These are phyloP conservation scores for Acridotheres tristis DNA, from an alignment of 2,797 vertebrate species.

Conservation along the genomic window DNA sequence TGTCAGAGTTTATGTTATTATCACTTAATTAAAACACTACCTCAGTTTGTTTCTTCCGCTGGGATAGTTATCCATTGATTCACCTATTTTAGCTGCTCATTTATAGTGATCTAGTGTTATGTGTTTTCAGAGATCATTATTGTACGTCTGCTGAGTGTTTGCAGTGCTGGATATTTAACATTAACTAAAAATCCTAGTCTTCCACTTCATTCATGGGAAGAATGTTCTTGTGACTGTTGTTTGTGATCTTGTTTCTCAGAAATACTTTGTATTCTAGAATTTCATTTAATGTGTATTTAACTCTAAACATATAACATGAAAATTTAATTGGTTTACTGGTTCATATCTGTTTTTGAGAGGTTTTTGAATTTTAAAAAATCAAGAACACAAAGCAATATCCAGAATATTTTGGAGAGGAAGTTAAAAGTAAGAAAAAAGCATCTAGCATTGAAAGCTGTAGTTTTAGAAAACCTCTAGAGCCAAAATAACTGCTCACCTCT, in stretches of 20 bases:
- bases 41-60: not conserved
- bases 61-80: not conserved
- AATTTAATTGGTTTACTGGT: not conserved
- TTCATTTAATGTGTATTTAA: not conserved
- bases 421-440: not conserved
- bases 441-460: not conserved
- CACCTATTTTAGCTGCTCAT: not conserved
- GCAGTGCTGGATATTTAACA: not conserved
- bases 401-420: not conserved
- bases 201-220: not conserved
- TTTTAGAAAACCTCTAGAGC: not conserved
- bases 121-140: not conserved
- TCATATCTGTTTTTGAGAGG: not conserved
- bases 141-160: not conserved
- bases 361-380: not conserved
- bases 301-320: not conserved
- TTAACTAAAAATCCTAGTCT: not conserved
- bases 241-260: not conserved
- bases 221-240: not conserved
- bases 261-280: not conserved
- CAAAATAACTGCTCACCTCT: not conserved
- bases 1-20: not conserved
- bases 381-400: not conserved
- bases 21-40: not conserved
- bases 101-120: not conserved